These are phyloP conservation scores for Podotricha telesiphe DNA, from an alignment of 2,888 invertebrate genomes.

Conservation along the genomic window DNA sequence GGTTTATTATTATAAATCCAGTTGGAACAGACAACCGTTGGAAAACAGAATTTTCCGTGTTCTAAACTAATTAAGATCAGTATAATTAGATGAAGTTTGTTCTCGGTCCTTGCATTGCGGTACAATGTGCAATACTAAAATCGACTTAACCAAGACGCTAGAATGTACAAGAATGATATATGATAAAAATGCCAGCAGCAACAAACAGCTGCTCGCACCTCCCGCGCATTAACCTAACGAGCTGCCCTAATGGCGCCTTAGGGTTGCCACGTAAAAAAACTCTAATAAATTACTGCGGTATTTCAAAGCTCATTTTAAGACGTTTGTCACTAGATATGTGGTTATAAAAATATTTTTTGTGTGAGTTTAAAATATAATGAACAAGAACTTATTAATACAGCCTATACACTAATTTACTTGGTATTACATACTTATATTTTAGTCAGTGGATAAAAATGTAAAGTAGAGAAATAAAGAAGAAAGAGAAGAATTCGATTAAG, in stretches of 20 bases:
- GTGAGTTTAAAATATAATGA: neutral
- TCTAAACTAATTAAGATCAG: conserved; percentile 7
- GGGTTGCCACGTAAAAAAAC: conserved; percentile 72
- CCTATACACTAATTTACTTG: neutral
- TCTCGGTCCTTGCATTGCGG: conserved; percentile 10
- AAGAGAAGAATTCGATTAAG: too few relatives aligned
- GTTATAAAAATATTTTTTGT: neutral
- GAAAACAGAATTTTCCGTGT: neutral
- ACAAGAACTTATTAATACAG: neutral
- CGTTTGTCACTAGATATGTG: conserved; percentile 67
- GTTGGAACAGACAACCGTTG: too few relatives aligned
- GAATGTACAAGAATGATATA: conserved; percentile 66
- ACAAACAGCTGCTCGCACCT: conserved; percentile 75
- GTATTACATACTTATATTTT: neutral
- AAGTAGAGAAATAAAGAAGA: too few relatives aligned
- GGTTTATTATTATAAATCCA: too few relatives aligned
- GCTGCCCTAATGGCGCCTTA: conserved; percentile 77
- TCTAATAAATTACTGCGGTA: conserved; percentile 73
- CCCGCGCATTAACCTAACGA: conserved; percentile 80
- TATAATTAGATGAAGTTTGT: conserved; percentile 6
- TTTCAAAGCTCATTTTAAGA: conserved; percentile 65
- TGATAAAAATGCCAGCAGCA: conserved; percentile 69
- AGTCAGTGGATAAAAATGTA: too few relatives aligned
- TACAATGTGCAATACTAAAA: conserved; percentile 25
- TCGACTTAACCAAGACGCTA: conserved; percentile 26